Base-by-base conservation (phyloP, 2,797 vertebrate genomes). In the Ptychadena robeensis region DNA sequence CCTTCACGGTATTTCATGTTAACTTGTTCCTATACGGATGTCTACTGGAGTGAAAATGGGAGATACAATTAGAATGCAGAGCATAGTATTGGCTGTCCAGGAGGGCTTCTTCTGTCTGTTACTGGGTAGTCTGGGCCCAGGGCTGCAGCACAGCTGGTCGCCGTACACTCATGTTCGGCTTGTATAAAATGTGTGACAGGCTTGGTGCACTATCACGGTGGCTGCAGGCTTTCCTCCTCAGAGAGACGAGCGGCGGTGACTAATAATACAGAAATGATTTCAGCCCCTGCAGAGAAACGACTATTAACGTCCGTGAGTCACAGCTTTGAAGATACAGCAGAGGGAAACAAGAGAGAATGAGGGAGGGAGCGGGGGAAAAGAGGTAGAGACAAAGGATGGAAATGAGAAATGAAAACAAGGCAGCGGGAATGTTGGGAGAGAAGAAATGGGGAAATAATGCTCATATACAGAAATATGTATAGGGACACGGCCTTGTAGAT, bases 281-380 rank as follows among this genome's bases (percentile, higher is more conserved):
- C 82, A 85, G 82, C 82, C 82, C 82, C 82, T 85, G 82, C 82
- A 85, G 82, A 85, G 82, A 85, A 75, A 85, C 82, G 82, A 76
- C 82, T 85, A 85, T 85, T 85, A 80, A 80, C 66, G 25, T 70
- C 72, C 72, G 31, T 85, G 82, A 85, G 82, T 85, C 82, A 85
- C 72, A 80, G 78, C 78, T 85, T 85, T 85, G 82, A 85, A 85
- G 77, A 80, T 80, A 80, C 72, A 80, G 82, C 35, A 25, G 72
- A 80, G 78, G 82, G 72, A 69, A 80, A 75, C 76, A 35, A 72
- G 68, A 83, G 81, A 77, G 72, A 81, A 66, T 57, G 27, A 80
- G 65, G 44, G 70, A 73, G 82, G 63, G 61, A 57, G 69, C 37
- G n/a, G 38, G 63, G 34, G 25, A 63, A 59, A 67, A 73, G 18